Evolutionary conservation across 2,113 vertebrate genomes (phyloP), one percentile per base, ranked within the genome.

Genomic region (Pelusios castaneus): DNA sequence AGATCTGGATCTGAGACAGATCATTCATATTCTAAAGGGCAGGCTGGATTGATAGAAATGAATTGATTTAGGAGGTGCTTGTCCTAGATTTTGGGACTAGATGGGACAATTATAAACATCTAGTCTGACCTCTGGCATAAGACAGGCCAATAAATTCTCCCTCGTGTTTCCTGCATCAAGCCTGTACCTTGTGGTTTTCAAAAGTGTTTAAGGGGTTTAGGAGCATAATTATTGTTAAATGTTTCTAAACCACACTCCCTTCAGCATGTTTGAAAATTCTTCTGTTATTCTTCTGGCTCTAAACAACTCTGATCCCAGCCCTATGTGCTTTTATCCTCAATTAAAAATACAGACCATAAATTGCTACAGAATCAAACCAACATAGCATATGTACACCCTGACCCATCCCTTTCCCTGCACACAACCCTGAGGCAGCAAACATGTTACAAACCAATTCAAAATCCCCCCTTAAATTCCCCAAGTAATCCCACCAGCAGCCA

Each of bases 301-400:
- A 22, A 85, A 34, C 60, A 91, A 19, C 4, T 75, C 41, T 34
- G 81, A 73, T 80, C 51, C 24, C 2, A 2, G 60, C 31, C n/a
- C 7, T 27, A 0, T 0, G 41, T 52, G 25, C 16, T 73, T 84
- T 45, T 29, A 17, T 21, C 45, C 75, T 47, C 24, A 45, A 29
- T 45, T 27, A 45, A 45, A 12, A 38, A 38, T 21, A 38, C 19
- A 38, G 63, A 21, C 63, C 63, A 38, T 22, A 38, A 45, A 16
- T 27, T 5, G 12, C 41, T 27, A 41, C 13, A 27, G 3, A 27
- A 76, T 27, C 24, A 45, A 76, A 76, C 25, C 27, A 22, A 41
- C 12, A 43, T 8, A 45, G 73, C 25, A 29, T 76, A 27, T 13
- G 24, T 70, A 29, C 38, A 76, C 73, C n/a, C n/a, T n/a, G n/a